A percentile compares a stretch with the other conserved stretches of the same genome.
phyloP scores from a whole-genome alignment of 2,113 vertebrate genomes.

The Fregata magnificens region DNA sequence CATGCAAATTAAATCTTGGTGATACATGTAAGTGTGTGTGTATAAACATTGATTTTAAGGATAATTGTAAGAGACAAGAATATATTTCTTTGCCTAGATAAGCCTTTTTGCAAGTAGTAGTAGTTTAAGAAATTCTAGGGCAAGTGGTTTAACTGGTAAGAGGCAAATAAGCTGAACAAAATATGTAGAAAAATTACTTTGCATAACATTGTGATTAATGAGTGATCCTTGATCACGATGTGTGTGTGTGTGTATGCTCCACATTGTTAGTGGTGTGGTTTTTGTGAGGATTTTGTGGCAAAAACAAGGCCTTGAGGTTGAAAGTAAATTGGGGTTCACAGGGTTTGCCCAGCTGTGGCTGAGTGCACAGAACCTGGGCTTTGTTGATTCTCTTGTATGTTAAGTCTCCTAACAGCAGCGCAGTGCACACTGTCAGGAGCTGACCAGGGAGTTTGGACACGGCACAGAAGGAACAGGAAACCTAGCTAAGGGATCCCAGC shows the following conservation, averaged over 20 bases:
- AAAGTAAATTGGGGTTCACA: neutral
- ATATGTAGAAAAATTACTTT: neutral
- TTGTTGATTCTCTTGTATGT: neutral
- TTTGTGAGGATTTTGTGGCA: neutral
- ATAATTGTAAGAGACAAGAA: neutral
- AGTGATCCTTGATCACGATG: neutral
- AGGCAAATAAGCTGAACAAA: neutral
- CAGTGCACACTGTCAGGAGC: neutral
- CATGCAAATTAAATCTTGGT: neutral
- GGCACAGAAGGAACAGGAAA: neutral
- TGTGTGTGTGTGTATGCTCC: neutral
- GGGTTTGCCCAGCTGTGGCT: neutral
- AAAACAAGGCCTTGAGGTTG: neutral
- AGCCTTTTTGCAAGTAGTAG: neutral
- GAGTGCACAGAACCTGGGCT: neutral
- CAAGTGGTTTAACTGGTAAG: neutral
- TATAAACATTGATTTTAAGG: neutral
- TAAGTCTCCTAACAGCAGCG: neutral
- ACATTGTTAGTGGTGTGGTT: neutral
- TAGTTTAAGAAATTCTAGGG: neutral
- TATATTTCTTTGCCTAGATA: neutral
- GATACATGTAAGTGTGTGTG: neutral
- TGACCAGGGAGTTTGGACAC: neutral
- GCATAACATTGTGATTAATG: neutral
- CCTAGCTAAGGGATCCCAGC: neutral